Percentiles rank a stretch among this genome's conserved stretches.
These are phyloP conservation scores for Tachystola acroxantha DNA, from an alignment of 2,888 invertebrate genomes.

Conservation along the genomic window DNA sequence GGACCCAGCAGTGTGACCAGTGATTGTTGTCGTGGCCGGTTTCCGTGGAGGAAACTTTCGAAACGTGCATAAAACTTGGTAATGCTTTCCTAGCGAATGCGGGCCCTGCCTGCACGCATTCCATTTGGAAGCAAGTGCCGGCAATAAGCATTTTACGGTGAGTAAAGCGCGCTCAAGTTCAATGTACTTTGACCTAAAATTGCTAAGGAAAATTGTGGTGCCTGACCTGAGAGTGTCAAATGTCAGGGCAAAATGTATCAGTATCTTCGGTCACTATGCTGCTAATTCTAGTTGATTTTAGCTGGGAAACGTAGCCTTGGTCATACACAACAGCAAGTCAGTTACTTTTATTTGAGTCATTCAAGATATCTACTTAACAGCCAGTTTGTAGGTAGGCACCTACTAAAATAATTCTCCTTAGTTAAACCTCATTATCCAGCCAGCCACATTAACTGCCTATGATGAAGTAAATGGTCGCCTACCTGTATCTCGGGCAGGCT, in stretches of 20 bases:
- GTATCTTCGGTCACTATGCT: background rate
- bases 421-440: no score
- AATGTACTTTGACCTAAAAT: constrained; percentile 75
- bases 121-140: constrained; percentile 73
- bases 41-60: constrained; percentile 74
- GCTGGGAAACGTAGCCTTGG: no score
- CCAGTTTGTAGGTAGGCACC: no score
- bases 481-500: no score
- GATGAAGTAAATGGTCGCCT: no score
- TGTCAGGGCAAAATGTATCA: constrained; percentile 31
- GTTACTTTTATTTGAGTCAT: no score
- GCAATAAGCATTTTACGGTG: constrained; percentile 76
- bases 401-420: no score
- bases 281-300: no score
- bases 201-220: no score
- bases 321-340: no score
- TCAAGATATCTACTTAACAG: no score
- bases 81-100: constrained; percentile 74
- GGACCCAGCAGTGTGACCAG: constrained; percentile 67
- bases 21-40: constrained; percentile 77
- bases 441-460: no score
- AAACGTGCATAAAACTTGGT: constrained; percentile 75
- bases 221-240: constrained; percentile 42
- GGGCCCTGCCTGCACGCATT: constrained; percentile 72
- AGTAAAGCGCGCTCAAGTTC: constrained; percentile 72